Base-by-base conservation (phyloP, 1,140 invertebrate species). In the Ips nitidus region DNA sequence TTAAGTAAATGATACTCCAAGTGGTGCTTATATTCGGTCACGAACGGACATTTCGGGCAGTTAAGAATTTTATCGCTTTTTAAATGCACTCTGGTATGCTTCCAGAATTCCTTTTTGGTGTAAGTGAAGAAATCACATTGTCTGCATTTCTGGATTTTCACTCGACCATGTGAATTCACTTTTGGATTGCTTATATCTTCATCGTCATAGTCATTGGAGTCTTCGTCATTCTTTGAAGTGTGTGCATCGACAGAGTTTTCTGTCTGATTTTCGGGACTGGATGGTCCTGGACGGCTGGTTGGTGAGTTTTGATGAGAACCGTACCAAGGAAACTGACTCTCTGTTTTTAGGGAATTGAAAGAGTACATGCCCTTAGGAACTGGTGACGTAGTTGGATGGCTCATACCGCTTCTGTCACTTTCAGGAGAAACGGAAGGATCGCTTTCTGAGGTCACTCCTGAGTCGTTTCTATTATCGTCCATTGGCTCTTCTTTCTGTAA, bases 21-120 rank as follows among this genome's bases (percentile, higher is more conserved):
- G 76, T 99, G 98, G 80, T 99, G 98, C 76, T 99, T 99, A 82
- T 96, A 97, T 78, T 99, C 97, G 0, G 98, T 99, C 0, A 98
- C 95, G 79, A 99, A 99, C 0, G 93, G 91, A 79, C 98, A 99
- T 74, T 92, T 88, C 1, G 91, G 89, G 75, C 98, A 99, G 41
- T 88, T 88, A 1, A 99, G 83, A 65, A 97, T 84, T 78, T 97
- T 98, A 67, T 98, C 97, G 0, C 88, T 86, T 73, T 95, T 95
- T 69, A 99, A 98, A 82, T 99, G 98, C 3, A 82, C 83, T 52
- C 88, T 88, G n/a, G 86, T 87, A 81, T 99, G 98, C 6, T 90
- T 87, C 96, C 97, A 99, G 74, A 94, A 98, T 52, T 94, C 94
- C 1, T 90, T 82, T 82, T 98, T 98, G 1, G 93, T 96, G 1